Base-by-base conservation (phyloP, 2,797 vertebrate species). In the Sphaeramia orbicularis region DNA sequence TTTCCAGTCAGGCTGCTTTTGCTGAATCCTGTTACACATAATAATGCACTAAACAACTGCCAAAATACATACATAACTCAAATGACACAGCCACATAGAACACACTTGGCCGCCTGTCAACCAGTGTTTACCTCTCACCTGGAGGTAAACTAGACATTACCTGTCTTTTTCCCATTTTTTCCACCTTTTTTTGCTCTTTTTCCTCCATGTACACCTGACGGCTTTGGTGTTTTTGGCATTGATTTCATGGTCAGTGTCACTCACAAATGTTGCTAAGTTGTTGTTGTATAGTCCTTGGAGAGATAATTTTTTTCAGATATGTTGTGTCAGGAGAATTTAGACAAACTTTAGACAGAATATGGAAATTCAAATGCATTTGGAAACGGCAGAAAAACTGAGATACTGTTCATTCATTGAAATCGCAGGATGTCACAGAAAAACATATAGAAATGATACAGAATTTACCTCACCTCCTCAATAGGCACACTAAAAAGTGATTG, bases 361-460 rank as follows among this genome's bases (percentile, higher is more conserved):
- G 43, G 7, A 55, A 65, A 71, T 74, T 54, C 8, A 43, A 49
- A 73, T 50, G 13, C 24, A 36, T 53, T 53, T 48, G 13, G 40
- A 38, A 21, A 14, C 10, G 54, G 35, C 18, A 21, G 14, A 21
- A 44, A 11, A 13, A 38, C 11, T 7, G 21, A 8, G n/a, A 47
- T 2, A 10, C 7, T 35, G 57, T 36, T 41, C 10, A 32, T 6
- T 30, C 5, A 8, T 32, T 8, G 6, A 32, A 32, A 7, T 5
- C 68, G 59, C 48, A 58, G 35, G 58, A 15, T 15, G 61, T 43
- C 48, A 50, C 47, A 36, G 30, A 53, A 67, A 66, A 42, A 18
- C 37, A 69, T 65, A 19, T 42, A 53, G 47, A 64, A 43, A 32
- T 8, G 6, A 32, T 32, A 32, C 30, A 32, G 30, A 10, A 35